Conservation (phyloP, 2,888 invertebrate genomes). For the Trypoxylon attenuatum region DNA sequence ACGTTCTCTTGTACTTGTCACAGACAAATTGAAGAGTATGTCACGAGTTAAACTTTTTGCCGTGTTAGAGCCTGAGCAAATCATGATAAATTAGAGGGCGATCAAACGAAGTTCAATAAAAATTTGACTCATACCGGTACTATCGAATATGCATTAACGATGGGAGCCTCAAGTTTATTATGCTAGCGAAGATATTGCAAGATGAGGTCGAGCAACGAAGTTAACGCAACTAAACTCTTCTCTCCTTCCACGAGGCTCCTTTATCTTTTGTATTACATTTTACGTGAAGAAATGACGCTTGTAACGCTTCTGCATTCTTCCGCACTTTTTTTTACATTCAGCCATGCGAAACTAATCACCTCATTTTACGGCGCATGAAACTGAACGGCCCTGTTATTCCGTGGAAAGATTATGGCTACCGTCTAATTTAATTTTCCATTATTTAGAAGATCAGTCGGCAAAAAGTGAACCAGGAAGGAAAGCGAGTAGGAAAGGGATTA, state of each 20-base stretch:
- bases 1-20: not conserved
- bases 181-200: too few species aligned
- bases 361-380: conserved; percentile 32
- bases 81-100: too few species aligned
- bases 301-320: not conserved
- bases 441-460: not conserved
- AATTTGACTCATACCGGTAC: too few species aligned
- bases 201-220: too few species aligned
- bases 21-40: too few species aligned
- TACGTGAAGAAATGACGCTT: not conserved
- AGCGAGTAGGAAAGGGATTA: not conserved
- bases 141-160: not conserved
- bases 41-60: not conserved
- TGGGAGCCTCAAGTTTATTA: too few species aligned
- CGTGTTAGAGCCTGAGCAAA: too few species aligned
- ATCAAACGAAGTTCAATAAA: too few species aligned
- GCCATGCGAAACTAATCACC: conserved; percentile 27
- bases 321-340: conserved; percentile 16
- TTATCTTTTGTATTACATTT: not conserved
- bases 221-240: too few species aligned
- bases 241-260: not conserved
- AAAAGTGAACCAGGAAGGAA: not conserved
- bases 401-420: not conserved
- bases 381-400: conserved; percentile 14
- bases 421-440: conserved; percentile 11